Evolutionary conservation across 2,113 vertebrate species (phyloP).

Genomic region (Strigops habroptila): DNA sequence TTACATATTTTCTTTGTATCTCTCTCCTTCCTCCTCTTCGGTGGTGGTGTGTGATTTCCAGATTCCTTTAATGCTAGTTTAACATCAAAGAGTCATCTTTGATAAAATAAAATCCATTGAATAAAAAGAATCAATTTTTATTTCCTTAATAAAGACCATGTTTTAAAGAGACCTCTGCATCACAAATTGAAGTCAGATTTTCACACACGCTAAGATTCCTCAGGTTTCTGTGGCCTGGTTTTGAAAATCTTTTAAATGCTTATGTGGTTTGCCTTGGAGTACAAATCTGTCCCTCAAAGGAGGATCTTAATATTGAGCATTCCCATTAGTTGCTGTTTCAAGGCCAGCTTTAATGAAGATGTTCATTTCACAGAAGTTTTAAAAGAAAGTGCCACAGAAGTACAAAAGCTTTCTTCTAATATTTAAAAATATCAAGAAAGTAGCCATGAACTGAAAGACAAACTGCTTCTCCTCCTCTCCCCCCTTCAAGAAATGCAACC

Average conservation of each 20-base stretch:
- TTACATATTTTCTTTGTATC: background rate
- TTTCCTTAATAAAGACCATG: background rate
- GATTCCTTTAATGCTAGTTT: background rate
- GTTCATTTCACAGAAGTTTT: background rate
- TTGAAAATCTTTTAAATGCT: conserved; percentile 50
- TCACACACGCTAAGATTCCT: background rate
- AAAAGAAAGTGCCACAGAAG: background rate
- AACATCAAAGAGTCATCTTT: background rate
- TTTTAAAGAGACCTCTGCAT: background rate
- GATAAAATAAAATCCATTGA: too few species aligned
- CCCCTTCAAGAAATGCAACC: background rate
- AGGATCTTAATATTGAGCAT: conserved; percentile 27
- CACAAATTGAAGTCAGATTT: conserved; percentile 11
- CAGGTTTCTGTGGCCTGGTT: conserved; percentile 27
- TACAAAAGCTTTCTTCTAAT: background rate
- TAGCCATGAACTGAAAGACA: background rate
- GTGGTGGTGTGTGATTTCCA: background rate
- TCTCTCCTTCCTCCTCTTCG: background rate
- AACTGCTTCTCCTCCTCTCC: background rate
- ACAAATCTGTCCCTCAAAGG: conserved; percentile 42
- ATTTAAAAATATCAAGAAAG: background rate
- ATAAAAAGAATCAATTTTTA: background rate
- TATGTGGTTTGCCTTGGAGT: conserved; percentile 28
- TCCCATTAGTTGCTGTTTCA: conserved; percentile 43
- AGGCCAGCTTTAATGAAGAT: conserved; percentile 39